These are phyloP conservation scores for Sinelater perroti DNA, from an alignment of 2,888 invertebrate species.

Conservation along the genomic window DNA sequence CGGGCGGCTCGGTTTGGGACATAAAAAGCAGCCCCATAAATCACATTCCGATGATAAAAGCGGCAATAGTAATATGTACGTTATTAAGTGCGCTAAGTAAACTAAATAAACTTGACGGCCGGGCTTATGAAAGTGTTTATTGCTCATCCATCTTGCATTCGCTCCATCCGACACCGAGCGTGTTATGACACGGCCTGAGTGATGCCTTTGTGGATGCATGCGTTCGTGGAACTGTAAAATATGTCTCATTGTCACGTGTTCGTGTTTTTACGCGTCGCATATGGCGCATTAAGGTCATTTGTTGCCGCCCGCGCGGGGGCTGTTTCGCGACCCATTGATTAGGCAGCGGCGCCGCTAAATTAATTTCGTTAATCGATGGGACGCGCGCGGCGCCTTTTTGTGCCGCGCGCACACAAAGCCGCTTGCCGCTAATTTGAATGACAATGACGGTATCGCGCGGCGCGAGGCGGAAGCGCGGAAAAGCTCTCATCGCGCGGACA, in stretches of 20 bases:
- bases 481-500: conserved; percentile 41
- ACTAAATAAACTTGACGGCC: conserved; percentile 25
- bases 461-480: conserved; percentile 38
- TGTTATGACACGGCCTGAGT: conserved; percentile 46
- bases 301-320: conserved; percentile 36
- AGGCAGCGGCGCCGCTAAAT: conserved; percentile 42
- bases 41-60: conserved; percentile 33
- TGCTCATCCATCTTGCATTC: conserved; percentile 29
- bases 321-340: conserved; percentile 41
- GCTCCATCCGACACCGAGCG: conserved; percentile 37
- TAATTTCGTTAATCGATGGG: conserved; percentile 37
- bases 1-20: not conserved
- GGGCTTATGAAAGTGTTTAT: conserved; percentile 38
- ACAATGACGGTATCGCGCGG: conserved; percentile 40
- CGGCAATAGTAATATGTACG: conserved; percentile 26
- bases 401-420: conserved; percentile 17
- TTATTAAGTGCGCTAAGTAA: conserved; percentile 23
- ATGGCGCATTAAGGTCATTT: conserved; percentile 41
- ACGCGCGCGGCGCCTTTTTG: conserved; percentile 19
- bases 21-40: conserved; percentile 20
- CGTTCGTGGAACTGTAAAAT: conserved; percentile 45
- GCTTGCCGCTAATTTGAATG: conserved; percentile 35
- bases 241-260: conserved; percentile 45
- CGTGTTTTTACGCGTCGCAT: conserved; percentile 42
- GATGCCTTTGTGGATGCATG: conserved; percentile 41